Conservation (phyloP, 2,797 vertebrate genomes). For the Rallus crepitans region DNA sequence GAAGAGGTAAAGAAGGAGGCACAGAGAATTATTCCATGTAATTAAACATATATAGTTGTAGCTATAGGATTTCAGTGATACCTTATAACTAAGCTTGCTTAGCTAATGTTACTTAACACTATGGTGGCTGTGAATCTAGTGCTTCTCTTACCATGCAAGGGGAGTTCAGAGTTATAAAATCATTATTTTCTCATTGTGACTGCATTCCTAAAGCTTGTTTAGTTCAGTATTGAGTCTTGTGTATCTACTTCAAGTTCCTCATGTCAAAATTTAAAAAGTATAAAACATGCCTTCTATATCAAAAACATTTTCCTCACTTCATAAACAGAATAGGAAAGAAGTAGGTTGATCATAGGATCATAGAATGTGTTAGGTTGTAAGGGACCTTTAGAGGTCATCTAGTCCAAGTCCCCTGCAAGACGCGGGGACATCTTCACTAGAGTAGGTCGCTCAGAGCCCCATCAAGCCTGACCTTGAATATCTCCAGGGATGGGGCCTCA, state of each 20-base stretch:
- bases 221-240: neutral
- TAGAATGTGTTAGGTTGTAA: no score
- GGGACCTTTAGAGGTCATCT: no score
- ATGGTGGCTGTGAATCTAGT: neutral
- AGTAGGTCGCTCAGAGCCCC: no score
- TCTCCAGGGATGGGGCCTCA: no score
- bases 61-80: neutral
- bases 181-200: neutral
- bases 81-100: neutral
- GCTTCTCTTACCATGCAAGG: neutral
- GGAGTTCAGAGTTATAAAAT: neutral
- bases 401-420: no score
- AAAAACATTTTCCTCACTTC: neutral
- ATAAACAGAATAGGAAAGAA: constrained; percentile 5
- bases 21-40: neutral
- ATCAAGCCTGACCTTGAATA: no score
- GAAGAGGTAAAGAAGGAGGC: neutral
- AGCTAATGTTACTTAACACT: neutral
- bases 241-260: neutral
- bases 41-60: neutral
- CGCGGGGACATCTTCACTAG: no score
- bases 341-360: no score
- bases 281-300: neutral
- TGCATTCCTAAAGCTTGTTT: neutral
- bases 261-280: neutral